Base-by-base conservation (phyloP, 2,888 invertebrate species). In the Chaetogeoica ovagalla region DNA sequence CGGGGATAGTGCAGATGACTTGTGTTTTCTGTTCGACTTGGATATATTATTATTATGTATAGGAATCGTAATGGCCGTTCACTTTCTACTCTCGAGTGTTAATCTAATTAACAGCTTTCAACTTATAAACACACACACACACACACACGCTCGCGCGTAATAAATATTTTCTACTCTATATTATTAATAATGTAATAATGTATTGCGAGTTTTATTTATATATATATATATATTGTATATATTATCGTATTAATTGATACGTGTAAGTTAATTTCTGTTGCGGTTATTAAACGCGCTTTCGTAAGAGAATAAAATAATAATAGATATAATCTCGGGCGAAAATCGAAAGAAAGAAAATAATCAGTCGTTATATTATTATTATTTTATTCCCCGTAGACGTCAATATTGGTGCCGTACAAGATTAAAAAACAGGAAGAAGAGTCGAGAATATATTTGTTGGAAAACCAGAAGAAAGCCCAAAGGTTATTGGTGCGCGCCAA, bases 351-450 rank as follows among this genome's bases (percentile, higher is more conserved):
- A 30, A 30, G 4, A 30, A 30, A 30, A 30, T n/a, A n/a, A n/a
- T n/a, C 9, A 48, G 11, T 48, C 48, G 48, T 48, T 3, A n/a
- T 48, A 48, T 13, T 3, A 3, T 48, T 6, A 19, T 55, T 55
- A 7, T 55, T 55, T 55, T 19, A 19, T 19, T 55, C 55, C 19
- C 55, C 19, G 17, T 19, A 89, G 89, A 87, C 87, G 83, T 88
- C 88, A 84, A 88, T 90, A 82, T 85, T 89, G 76, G 87, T 88
- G 83, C 88, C 88, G 17, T 89, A 87, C 86, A 87, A 87, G 82
- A 85, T 86, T 83, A 87, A 88, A 57, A 87, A 88, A 82, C 86
- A 87, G 63, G 88, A 88, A 83, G 90, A 90, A 85, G 86, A 87
- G 83, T 86, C 87, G 73, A 87, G 90, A n/a, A 87, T 88, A 82